Evolutionary conservation across 1,140 invertebrate genomes (phyloP).

Genomic region (Trachelipus rathkii): DNA sequence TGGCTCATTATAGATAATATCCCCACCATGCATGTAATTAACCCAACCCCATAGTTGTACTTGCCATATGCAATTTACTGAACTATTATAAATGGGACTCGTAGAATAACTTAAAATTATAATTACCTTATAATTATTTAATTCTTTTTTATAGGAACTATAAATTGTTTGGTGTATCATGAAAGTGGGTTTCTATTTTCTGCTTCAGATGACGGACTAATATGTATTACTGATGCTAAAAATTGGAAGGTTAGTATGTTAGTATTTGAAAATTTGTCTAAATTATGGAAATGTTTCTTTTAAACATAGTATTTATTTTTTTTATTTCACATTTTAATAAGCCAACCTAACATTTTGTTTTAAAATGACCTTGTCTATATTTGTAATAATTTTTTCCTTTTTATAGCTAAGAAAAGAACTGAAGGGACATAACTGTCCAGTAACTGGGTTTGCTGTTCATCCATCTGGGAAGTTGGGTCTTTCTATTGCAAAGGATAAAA

Average conservation of each 20-base stretch:
- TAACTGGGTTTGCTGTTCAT: background rate
- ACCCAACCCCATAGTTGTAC: too few relatives aligned
- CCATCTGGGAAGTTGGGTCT: background rate
- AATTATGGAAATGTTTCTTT: too few relatives aligned
- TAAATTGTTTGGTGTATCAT: background rate
- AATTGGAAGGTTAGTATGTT: background rate
- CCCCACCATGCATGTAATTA: too few relatives aligned
- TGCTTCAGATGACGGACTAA: background rate
- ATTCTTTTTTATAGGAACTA: background rate
- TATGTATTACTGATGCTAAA: background rate
- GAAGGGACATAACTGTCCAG: background rate
- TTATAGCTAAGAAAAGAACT: background rate
- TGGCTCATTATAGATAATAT: too few relatives aligned
- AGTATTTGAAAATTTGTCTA: background rate
- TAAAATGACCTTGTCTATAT: too few relatives aligned
- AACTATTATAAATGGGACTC: background rate
- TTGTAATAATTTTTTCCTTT: too few relatives aligned
- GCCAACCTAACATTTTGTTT: too few relatives aligned
- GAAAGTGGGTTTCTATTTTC: conserved; percentile 2
- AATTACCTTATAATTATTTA: background rate
- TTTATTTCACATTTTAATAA: too few relatives aligned
- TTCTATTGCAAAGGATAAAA: background rate
- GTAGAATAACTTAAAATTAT: background rate
- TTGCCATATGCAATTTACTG: too few relatives aligned
- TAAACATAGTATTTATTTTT: too few relatives aligned